Evolutionary conservation across 35 echinoderm and acorn worm species (phyloP), one percentile per base, ranked within the genome.

Genomic region (Ophiothrix spiculata): DNA sequence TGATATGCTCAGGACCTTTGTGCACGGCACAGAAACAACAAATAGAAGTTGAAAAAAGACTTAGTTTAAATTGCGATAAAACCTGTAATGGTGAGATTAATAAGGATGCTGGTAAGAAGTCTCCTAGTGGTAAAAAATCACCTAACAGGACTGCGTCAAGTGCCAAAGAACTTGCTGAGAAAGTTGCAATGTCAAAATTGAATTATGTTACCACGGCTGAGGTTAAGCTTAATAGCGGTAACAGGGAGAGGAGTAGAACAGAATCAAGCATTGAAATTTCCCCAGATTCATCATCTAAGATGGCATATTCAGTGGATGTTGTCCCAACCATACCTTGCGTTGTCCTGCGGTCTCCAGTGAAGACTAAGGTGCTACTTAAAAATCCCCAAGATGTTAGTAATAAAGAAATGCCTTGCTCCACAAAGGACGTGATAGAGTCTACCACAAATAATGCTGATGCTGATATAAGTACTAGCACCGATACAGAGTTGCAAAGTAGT

Each of bases 1-100:
- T 69, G 29, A 69, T 69, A 69, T 69, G 60, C 60, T 69, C 60
- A 69, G 60, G 60, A 2, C 60, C 60, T 69, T 69, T 69, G 60
- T 69, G 60, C 29, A 69, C 60, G 1, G 60, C 60, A 69, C 60
- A 69, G 60, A 69, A 69, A 69, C 17, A n/a, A 28, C 60, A 69
- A 69, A 69, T 69, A 28, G 6, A 69, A 25, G 60, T 25, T 4
- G 4, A 69, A 69, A 12, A 69, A n/a, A 25, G n/a, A n/a, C n/a
- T n/a, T n/a, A n/a, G n/a, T n/a, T n/a, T n/a, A n/a, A n/a, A n/a
- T n/a, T n/a, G n/a, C n/a, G n/a, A n/a, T n/a, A n/a, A n/a, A n/a
- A n/a, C n/a, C n/a, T n/a, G n/a, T n/a, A n/a, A n/a, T n/a, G n/a
- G n/a, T n/a, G n/a, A n/a, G n/a, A n/a, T n/a, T n/a, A n/a, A n/a